Conservation (phyloP, 37 sponge, comb jelly and placozoan genomes). For the Halichondria panicea region DNA sequence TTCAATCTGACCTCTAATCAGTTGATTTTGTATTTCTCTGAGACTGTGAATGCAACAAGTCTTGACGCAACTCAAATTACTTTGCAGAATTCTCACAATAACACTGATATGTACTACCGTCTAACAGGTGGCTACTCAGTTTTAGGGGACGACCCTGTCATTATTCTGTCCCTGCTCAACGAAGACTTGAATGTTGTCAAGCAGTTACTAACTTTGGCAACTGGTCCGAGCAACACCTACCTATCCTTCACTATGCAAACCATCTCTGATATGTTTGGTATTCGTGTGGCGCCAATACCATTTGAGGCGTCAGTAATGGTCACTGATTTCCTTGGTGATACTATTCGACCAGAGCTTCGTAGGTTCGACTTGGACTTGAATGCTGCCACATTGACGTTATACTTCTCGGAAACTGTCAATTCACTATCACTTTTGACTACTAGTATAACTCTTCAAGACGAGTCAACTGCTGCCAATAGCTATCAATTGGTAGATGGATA, state of each 20-base stretch:
- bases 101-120: constrained; percentile 25
- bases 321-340: constrained; percentile 45
- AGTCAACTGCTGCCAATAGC: constrained; percentile 35
- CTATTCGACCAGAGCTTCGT: constrained; percentile 45
- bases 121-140: constrained; percentile 66
- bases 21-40: constrained; percentile 78
- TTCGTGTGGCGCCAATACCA: constrained; percentile 48
- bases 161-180: constrained; percentile 39
- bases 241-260: constrained; percentile 60
- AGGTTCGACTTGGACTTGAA: constrained; percentile 76
- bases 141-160: constrained; percentile 51
- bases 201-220: constrained; percentile 55
- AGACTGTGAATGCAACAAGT: constrained; percentile 76
- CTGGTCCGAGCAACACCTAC: constrained; percentile 42
- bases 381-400: constrained; percentile 70
- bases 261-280: constrained; percentile 70
- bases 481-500: constrained; percentile 70
- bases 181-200: constrained; percentile 76
- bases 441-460: constrained; percentile 76
- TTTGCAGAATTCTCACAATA: constrained; percentile 31
- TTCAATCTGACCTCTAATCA: constrained; percentile 66
- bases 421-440: constrained; percentile 40
- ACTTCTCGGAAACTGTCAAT: constrained; percentile 87
- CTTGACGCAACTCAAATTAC: constrained; percentile 77
- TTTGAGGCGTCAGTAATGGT: constrained; percentile 38